Percentiles rank a stretch among this genome's conserved stretches.
Evolutionary conservation across 2,888 invertebrate genomes (phyloP).

Genomic region (Antitype chi): DNA sequence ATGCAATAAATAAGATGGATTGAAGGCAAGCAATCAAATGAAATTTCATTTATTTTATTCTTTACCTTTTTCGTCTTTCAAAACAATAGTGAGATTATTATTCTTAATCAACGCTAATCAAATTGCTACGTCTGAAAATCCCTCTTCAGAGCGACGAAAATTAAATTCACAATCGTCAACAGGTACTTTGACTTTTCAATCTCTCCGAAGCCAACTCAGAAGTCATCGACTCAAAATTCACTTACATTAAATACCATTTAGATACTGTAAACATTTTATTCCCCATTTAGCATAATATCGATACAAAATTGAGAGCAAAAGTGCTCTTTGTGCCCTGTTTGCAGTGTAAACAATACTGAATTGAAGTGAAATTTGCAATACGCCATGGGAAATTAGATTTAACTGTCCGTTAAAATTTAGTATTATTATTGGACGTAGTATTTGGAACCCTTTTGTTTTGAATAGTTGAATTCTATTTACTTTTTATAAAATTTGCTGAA

Average conservation of each 20-base stretch:
- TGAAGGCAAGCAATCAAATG: not conserved
- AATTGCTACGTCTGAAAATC: conserved; percentile 4
- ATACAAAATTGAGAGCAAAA: conserved; percentile 40
- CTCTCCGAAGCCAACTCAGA: conserved; percentile 19
- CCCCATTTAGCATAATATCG: conserved; percentile 46
- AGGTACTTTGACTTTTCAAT: conserved; percentile 38
- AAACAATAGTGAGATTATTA: not conserved
- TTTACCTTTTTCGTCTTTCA: too few species aligned
- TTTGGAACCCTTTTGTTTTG: not conserved
- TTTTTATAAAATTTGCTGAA: not conserved
- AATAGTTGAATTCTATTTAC: not conserved
- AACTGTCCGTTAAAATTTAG: conserved; percentile 7
- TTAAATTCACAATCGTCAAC: conserved; percentile 25
- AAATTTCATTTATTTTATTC: not conserved
- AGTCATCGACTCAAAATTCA: conserved; percentile 34
- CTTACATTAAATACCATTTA: conserved; percentile 34
- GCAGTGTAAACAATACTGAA: conserved; percentile 33
- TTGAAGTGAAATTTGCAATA: conserved; percentile 29
- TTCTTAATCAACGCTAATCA: conserved; percentile 9
- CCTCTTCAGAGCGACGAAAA: conserved; percentile 10
- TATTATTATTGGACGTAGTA: not conserved
- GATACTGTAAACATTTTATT: conserved; percentile 45
- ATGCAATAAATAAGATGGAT: not conserved
- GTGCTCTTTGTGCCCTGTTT: conserved; percentile 33
- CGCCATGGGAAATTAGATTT: conserved; percentile 16